Evolutionary conservation across 1,140 invertebrate species (phyloP).

Genomic region (Amphibalanus amphitrite): DNA sequence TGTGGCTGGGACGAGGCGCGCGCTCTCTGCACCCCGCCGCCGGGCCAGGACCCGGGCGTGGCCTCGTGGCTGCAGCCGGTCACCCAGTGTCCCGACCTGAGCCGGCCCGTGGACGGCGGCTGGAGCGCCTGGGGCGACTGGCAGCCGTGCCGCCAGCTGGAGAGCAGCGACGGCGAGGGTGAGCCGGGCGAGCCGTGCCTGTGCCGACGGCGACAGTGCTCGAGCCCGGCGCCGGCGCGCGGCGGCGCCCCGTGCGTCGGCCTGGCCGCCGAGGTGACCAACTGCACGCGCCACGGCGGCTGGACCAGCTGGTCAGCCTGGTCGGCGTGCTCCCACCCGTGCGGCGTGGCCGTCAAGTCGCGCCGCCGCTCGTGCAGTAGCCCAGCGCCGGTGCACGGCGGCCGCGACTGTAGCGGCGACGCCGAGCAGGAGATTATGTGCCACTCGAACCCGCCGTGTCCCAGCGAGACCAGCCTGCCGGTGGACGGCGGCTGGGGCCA

Average conservation of each 20-base stretch:
- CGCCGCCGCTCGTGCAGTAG: conserved; percentile 26
- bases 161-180: conserved; percentile 19
- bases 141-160: conserved; percentile 35
- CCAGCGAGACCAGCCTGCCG: conserved; percentile 35
- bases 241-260: conserved; percentile 42
- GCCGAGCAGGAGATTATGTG: conserved; percentile 51
- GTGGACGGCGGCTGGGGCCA: conserved; percentile 51
- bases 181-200: conserved; percentile 43
- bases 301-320: conserved; percentile 31
- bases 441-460: conserved; percentile 57
- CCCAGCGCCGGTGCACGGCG: conserved; percentile 27
- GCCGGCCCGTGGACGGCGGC: conserved; percentile 43
- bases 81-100: conserved; percentile 37
- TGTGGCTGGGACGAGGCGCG: conserved; percentile 74
- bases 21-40: conserved; percentile 48
- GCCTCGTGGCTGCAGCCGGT: conserved; percentile 53
- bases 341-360: conserved; percentile 41
- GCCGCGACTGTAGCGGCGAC: conserved; percentile 24
- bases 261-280: conserved; percentile 29
- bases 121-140: conserved; percentile 56
- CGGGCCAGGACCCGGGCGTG: conserved; percentile 37
- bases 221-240: conserved; percentile 60
- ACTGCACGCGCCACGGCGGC: conserved; percentile 31
- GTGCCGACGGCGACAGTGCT: conserved; percentile 57
- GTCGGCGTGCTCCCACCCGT: conserved; percentile 29